Conservation (phyloP, 2,113 vertebrate genomes). For the Gallinago paraguaiae region DNA sequence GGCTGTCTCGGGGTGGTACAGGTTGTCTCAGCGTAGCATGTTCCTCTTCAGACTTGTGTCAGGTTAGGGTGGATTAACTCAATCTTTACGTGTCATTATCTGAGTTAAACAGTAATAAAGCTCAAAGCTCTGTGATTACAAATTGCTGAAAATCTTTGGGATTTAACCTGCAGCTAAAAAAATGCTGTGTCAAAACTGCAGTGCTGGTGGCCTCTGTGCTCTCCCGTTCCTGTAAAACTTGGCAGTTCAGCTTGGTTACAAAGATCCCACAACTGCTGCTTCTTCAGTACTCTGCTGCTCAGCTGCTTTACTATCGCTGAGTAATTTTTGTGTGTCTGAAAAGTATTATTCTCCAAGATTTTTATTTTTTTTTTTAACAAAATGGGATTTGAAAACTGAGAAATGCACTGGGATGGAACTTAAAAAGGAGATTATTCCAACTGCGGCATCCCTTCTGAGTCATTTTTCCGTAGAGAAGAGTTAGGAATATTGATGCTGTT, state of each 20-base stretch:
- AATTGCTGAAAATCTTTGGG: neutral
- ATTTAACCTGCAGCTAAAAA: neutral
- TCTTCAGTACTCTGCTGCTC: too few species aligned
- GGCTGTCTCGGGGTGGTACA: neutral
- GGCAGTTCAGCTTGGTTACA: accelerated
- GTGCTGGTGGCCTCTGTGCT: accelerated
- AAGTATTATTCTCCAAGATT: neutral
- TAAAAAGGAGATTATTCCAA: neutral
- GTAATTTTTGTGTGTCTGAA: neutral
- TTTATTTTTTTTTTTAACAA: neutral
- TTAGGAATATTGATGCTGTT: neutral
- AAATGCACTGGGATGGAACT: neutral
- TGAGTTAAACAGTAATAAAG: neutral
- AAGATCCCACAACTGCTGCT: neutral
- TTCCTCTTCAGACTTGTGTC: neutral
- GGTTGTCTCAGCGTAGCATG: accelerated
- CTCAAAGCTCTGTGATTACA: neutral
- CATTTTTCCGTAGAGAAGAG: neutral
- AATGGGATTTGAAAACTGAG: neutral
- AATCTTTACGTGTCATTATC: neutral
- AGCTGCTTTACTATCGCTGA: too few species aligned
- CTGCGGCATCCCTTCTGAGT: neutral
- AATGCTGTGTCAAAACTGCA: neutral
- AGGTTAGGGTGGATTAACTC: too few species aligned
- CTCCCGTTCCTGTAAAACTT: neutral